These are phyloP conservation scores for Drosophila tropicalis DNA, from an alignment of 1,140 invertebrate species.

Conservation along the genomic window DNA sequence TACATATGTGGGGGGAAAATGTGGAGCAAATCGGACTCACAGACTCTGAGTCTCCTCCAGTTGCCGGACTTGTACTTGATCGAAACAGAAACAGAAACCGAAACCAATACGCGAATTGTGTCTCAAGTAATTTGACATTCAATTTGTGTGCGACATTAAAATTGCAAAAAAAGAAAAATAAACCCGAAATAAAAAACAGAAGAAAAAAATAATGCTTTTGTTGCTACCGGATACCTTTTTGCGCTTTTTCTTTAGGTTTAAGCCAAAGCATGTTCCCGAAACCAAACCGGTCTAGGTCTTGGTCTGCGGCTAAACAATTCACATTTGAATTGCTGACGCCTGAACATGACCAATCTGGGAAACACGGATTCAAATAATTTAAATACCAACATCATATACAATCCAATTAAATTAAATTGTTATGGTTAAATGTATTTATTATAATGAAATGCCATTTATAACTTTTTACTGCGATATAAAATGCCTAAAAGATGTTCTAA, in stretches of 20 bases:
- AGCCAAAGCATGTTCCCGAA: slow-evolving; percentile 23
- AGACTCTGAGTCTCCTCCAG: slow-evolving; percentile 37
- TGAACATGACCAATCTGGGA: slow-evolving; percentile 50
- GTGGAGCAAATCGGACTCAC: slow-evolving; percentile 75
- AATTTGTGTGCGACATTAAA: slow-evolving; percentile 75
- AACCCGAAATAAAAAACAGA: slow-evolving; percentile 48
- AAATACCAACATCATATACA: slow-evolving; percentile 7
- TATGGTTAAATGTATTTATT: slow-evolving; percentile 12
- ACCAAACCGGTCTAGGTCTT: slow-evolving; percentile 42
- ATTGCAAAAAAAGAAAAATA: slow-evolving; percentile 53
- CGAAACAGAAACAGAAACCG: slow-evolving; percentile 23
- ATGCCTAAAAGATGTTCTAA: neutral
- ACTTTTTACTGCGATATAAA: neutral
- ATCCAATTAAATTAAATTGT: slow-evolving; percentile 19
- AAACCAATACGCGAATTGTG: slow-evolving; percentile 40
- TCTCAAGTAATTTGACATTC: slow-evolving; percentile 69
- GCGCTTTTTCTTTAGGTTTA: slow-evolving; percentile 48
- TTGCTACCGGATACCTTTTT: slow-evolving; percentile 69
- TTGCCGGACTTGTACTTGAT: slow-evolving; percentile 50
- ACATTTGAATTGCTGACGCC: slow-evolving; percentile 45
- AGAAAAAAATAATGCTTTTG: slow-evolving; percentile 52
- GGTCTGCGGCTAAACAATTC: slow-evolving; percentile 29
- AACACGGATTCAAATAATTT: slow-evolving; percentile 17
- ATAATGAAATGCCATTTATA: slow-evolving; percentile 29
- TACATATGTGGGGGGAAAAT: slow-evolving; percentile 54